phyloP scores from a whole-genome alignment of 1,140 invertebrate species.

The Zophobas atratus region DNA sequence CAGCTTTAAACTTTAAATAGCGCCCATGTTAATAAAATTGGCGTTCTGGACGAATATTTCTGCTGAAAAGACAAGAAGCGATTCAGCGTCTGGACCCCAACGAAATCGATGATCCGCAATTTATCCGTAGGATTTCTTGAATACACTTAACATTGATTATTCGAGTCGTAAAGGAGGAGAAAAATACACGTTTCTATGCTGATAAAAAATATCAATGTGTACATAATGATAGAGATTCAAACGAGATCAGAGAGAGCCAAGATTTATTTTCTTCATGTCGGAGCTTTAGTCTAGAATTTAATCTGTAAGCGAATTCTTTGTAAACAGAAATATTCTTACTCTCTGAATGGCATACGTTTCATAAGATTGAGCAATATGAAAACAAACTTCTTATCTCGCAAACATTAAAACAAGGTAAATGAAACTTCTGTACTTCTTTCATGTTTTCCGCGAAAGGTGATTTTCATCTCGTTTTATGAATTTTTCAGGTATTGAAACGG shows the following conservation, averaged over 20 bases:
- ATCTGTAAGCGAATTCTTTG: constrained; percentile 29
- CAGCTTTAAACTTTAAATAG: neutral
- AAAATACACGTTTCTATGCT: no score
- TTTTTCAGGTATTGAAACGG: constrained; percentile 9
- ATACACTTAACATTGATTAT: no score
- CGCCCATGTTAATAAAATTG: neutral
- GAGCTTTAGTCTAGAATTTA: constrained; percentile 24
- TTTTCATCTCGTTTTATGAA: constrained; percentile 15
- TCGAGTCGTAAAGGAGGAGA: no score
- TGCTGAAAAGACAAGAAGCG: no score
- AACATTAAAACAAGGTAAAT: constrained; percentile 15
- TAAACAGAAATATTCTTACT: constrained; percentile 36
- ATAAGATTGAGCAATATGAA: constrained; percentile 17
- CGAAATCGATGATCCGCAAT: no score
- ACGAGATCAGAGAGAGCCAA: no score
- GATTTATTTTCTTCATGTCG: constrained; percentile 7
- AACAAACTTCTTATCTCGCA: constrained; percentile 32
- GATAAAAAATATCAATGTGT: no score
- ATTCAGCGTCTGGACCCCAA: no score
- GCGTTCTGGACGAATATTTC: no score
- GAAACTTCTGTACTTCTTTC: neutral
- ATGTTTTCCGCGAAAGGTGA: constrained; percentile 3
- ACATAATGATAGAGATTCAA: neutral
- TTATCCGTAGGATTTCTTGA: no score
- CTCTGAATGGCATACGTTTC: constrained; percentile 20